Evolutionary conservation across 2,113 vertebrate species (phyloP).

Genomic region (Esox niger): DNA sequence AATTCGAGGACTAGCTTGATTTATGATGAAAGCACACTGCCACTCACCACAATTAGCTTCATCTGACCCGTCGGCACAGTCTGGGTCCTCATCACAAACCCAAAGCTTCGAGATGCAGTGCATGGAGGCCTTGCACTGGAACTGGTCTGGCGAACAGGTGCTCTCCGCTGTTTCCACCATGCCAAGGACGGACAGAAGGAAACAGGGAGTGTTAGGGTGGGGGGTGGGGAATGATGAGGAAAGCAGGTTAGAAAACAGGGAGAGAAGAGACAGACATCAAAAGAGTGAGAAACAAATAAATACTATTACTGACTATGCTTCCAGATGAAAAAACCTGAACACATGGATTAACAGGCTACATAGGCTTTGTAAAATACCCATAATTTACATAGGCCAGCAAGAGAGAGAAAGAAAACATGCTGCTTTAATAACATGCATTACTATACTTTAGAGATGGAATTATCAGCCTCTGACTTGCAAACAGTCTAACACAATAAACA

Average conservation of each 20-base stretch:
- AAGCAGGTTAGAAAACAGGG: background rate
- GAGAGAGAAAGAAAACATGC: background rate
- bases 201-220: too few species aligned
- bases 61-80: slow-evolving; percentile 95
- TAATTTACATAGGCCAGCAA: background rate
- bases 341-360: background rate
- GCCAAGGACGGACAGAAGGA: slow-evolving; percentile 13
- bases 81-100: slow-evolving; percentile 97
- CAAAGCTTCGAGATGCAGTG: slow-evolving; percentile 98
- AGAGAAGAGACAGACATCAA: background rate
- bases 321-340: background rate
- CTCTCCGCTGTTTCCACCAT: slow-evolving; percentile 81
- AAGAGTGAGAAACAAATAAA: background rate
- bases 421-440: background rate
- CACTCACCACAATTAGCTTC: slow-evolving; percentile 96
- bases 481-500: background rate
- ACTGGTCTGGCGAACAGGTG: slow-evolving; percentile 97
- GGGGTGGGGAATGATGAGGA: too few species aligned
- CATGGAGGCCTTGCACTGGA: slow-evolving; percentile 95
- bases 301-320: background rate
- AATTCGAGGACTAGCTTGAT: slow-evolving; percentile 31
- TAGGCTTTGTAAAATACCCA: background rate
- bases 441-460: too few species aligned
- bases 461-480: background rate
- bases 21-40: slow-evolving; percentile 43